phyloP scores from a whole-genome alignment of 1,140 invertebrate species.

The Cherax destructor region DNA sequence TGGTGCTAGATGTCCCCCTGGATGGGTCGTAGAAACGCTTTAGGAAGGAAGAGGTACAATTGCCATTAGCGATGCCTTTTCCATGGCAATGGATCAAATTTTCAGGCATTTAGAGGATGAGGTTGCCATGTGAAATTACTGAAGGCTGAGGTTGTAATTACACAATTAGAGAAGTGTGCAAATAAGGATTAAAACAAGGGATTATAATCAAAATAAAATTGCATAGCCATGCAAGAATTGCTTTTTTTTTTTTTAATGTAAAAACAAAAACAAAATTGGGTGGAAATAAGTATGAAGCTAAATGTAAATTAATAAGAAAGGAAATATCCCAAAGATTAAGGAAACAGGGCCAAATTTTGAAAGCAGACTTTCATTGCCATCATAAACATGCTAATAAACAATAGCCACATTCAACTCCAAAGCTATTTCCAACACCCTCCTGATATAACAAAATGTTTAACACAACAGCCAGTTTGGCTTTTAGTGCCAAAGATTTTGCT shows the following conservation, averaged over 20 bases:
- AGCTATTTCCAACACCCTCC: slow-evolving; percentile 35
- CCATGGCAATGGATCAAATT: neutral
- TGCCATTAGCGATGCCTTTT: slow-evolving; percentile 47
- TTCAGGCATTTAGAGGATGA: neutral
- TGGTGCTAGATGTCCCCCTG: slow-evolving; percentile 33
- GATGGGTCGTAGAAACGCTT: slow-evolving; percentile 68
- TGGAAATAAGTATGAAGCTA: slow-evolving; percentile 1
- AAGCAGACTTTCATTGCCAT: slow-evolving; percentile 10
- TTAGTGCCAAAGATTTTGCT: neutral
- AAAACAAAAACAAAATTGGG: neutral
- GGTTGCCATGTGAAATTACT: neutral
- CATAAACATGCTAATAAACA: slow-evolving; percentile 17
- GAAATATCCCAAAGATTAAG: neutral
- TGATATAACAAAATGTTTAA: neutral
- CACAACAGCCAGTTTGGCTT: neutral
- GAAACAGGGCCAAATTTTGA: neutral
- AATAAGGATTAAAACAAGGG: neutral
- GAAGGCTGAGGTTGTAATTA: neutral
- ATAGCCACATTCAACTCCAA: slow-evolving; percentile 39
- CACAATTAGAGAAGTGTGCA: neutral
- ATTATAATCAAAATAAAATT: neutral
- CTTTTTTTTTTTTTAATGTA: neutral
- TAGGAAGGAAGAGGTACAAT: slow-evolving; percentile 50
- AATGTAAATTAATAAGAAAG: neutral
- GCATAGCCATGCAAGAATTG: neutral